Percentiles rank a stretch among this genome's conserved stretches.
These are phyloP conservation scores for Sycophila texana DNA, from an alignment of 2,888 invertebrate species.

Conservation along the genomic window DNA sequence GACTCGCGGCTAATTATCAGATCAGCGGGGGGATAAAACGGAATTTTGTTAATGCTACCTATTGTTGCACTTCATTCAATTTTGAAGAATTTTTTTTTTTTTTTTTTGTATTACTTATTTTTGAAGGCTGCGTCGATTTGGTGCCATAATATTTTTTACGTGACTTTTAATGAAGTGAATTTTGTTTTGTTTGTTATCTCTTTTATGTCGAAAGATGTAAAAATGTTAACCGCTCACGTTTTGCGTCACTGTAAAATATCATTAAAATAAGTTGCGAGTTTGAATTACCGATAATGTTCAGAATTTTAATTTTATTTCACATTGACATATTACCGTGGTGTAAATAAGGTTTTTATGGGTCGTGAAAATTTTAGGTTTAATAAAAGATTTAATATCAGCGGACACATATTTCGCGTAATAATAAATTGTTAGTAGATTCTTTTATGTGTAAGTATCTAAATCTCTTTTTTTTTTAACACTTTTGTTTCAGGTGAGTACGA, in stretches of 20 bases:
- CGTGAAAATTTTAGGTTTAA: constrained; percentile 12
- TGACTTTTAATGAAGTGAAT: background rate
- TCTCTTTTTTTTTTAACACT: background rate
- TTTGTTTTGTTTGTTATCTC: background rate
- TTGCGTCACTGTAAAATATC: too few species aligned
- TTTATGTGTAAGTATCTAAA: background rate
- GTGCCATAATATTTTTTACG: too few species aligned
- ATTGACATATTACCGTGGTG: background rate
- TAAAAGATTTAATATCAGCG: constrained; percentile 5
- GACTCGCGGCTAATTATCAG: too few species aligned
- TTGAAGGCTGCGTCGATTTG: too few species aligned
- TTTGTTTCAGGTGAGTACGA: background rate
- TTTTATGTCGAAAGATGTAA: background rate
- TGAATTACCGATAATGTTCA: background rate
- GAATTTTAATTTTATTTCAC: constrained; percentile 9
- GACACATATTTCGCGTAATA: background rate
- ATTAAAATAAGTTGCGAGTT: background rate
- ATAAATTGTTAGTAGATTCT: background rate
- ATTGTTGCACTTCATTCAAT: too few species aligned
- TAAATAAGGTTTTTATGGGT: constrained; percentile 10
- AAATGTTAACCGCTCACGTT: background rate
- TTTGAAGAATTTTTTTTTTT: too few species aligned
- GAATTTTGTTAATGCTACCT: too few species aligned
- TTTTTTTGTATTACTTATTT: too few species aligned
- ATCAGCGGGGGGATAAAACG: too few species aligned